Evolutionary conservation across 2,797 vertebrate genomes (phyloP), one percentile per base, ranked within the genome.

Genomic region (Enteromius trimaculatus): DNA sequence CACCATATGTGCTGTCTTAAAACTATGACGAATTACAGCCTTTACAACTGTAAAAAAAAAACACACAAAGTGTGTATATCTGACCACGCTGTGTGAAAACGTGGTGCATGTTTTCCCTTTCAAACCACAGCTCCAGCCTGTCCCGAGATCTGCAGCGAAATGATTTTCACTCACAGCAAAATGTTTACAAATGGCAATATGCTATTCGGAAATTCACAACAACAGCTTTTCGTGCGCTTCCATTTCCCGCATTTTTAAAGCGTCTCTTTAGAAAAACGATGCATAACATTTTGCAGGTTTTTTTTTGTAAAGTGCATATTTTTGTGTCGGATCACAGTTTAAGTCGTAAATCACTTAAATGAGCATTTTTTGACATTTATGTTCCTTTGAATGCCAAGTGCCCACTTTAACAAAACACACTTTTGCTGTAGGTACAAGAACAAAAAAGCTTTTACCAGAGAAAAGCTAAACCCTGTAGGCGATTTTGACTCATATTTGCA

Each of bases 21-120:
- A 77, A 62, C 75, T 77, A 60, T 39, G 76, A 80, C 10, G 53
- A 84, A 87, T 81, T 82, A 81, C 42, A 79, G 49, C 60, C 66
- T 81, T 83, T 14, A 83, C 13, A 47, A 34, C 26, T 29, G 14
- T 26, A 47, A 77, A 34, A 76, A 49, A 23, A 23, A n/a, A n/a
- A n/a, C n/a, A 9, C 53, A 55, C 6, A 58, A 81, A 7, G n/a
- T 72, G 80, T 86, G 65, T 76, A 69, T 77, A 44, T 26, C 31
- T 80, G 81, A 77, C 69, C 77, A 66, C 58, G 60, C 21, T 39
- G 29, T 39, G 72, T 19, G 51, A 76, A 76, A 76, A 37, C 2
- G 14, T 60, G n/a, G 21, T 10, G 68, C 31, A 47, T 70, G 58
- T 60, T 79, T 80, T 86, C 34, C 31, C 68, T 76, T 76, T 82